Evolutionary conservation across 2,113 vertebrate species (phyloP), one percentile per base, ranked within the genome.

Genomic region (Psittacus erithacus): DNA sequence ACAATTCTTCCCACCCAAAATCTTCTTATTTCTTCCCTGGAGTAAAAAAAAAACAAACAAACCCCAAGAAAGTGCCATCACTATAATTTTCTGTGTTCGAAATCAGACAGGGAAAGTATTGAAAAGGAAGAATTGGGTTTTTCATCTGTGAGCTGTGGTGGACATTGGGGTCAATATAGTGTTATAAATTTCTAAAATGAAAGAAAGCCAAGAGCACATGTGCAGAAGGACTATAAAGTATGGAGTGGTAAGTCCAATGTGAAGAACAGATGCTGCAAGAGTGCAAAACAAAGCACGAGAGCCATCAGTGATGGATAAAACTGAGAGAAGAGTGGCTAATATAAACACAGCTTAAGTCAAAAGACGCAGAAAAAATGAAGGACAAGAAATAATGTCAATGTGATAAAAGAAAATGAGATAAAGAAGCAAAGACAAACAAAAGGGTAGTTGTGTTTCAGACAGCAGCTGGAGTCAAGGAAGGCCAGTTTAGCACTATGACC

Each of bases 401-500:
- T 62, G 46, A 35, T 53, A 69, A 74, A 89, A 67, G 10, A 6
- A 7, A 67, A 33, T 2, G 16, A 38, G 13, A 43, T 6, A 33
- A 93, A 88, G 52, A 85, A 86, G 7, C 3, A 70, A 76, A 69
- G 7, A 20, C 3, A 41, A 63, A 53, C 5, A 23, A 52, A 69
- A 77, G 3, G 2, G 6, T 33, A 29, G 12, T 8, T 55, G 10
- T 76, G 24, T 62, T 75, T 87, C 62, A 55, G 24, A 71, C 11
- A 76, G 27, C 24, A 52, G 13, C 6, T 50, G 44, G 50, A 68
- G 19, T 39, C 23, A 65, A 82, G 16, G 5, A 9, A 82, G 33
- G 2, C 3, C 6, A 15, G 9, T 74, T 60, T 20, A 74, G 19
- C 11, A 4, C 8, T 57, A 3, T 31, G n/a, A 38, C 4, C 0